Percentiles rank a stretch among this genome's conserved stretches.
Evolutionary conservation across 1,140 invertebrate species (phyloP).

Genomic region (Zaprionus tsacasi): DNA sequence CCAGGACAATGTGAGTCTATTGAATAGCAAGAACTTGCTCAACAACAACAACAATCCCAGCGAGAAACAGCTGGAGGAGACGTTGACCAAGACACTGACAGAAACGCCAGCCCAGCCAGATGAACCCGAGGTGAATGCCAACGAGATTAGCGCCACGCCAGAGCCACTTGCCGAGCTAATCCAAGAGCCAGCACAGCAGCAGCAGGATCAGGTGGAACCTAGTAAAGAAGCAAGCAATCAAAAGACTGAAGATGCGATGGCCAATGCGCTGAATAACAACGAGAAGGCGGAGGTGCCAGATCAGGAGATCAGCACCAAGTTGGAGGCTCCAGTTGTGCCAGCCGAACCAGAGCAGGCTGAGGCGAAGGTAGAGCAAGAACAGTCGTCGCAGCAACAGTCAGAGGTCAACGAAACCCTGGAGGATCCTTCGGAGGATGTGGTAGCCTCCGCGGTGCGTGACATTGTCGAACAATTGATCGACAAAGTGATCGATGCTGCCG

Average conservation of each 20-base stretch:
- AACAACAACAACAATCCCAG: slow-evolving; percentile 71
- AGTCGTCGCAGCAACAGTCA: not conserved
- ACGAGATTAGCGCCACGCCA: slow-evolving; percentile 52
- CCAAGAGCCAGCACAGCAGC: slow-evolving; percentile 5
- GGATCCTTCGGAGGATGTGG: slow-evolving; percentile 45
- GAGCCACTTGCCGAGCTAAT: not conserved
- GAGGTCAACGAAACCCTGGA: not conserved
- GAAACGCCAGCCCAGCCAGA: not conserved
- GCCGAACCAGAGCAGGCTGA: not conserved
- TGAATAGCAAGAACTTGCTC: slow-evolving; percentile 80
- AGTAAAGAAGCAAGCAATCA: slow-evolving; percentile 64
- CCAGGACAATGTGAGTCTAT: slow-evolving; percentile 65
- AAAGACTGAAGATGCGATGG: slow-evolving; percentile 73
- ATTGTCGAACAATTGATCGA: slow-evolving; percentile 80
- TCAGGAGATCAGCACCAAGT: not conserved
- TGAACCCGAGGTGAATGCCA: slow-evolving; percentile 51
- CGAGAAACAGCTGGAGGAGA: slow-evolving; percentile 38
- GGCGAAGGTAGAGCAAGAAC: slow-evolving; percentile 4
- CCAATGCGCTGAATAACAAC: slow-evolving; percentile 78
- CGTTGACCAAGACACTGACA: slow-evolving; percentile 4
- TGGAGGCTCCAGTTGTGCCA: slow-evolving; percentile 2
- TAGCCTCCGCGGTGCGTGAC: slow-evolving; percentile 64
- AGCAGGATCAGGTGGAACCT: slow-evolving; percentile 11
- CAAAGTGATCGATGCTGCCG: slow-evolving; percentile 71
- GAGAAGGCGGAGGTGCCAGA: slow-evolving; percentile 45